A percentile compares a stretch with the other conserved stretches of the same genome.
Conservation (phyloP, 2,113 vertebrate genomes). For the Zeus faber region DNA sequence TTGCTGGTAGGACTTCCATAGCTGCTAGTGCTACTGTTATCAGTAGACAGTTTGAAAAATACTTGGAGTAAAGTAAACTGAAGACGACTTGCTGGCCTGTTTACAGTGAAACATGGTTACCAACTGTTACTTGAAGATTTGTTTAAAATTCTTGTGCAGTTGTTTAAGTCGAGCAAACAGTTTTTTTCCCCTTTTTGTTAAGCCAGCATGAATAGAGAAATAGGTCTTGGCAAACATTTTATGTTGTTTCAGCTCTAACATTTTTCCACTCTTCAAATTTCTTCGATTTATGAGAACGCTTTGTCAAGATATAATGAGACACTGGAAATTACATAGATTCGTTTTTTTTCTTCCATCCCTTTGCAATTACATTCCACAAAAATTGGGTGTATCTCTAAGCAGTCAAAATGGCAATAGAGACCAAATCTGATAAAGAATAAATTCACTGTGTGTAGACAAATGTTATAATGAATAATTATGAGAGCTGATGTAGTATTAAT, state of each 20-base stretch:
- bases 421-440: too few species aligned
- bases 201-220: slow-evolving; percentile 10
- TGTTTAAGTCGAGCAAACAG: neutral
- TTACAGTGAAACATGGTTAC: slow-evolving; percentile 39
- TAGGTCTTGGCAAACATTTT: neutral
- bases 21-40: slow-evolving; percentile 36
- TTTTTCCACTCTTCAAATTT: neutral
- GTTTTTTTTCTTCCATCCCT: too few species aligned
- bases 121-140: slow-evolving; percentile 16
- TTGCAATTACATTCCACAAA: too few species aligned
- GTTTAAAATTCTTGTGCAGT: slow-evolving; percentile 3
- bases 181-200: slow-evolving; percentile 5
- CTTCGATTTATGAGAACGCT: slow-evolving; percentile 12
- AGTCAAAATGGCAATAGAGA: slow-evolving; percentile 1
- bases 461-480: neutral
- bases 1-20: slow-evolving; percentile 31
- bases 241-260: slow-evolving; percentile 12
- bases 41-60: slow-evolving; percentile 6
- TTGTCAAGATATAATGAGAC: slow-evolving; percentile 30
- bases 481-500: neutral
- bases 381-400: slow-evolving; percentile 7
- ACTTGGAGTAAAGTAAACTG: slow-evolving; percentile 28
- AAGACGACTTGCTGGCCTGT: slow-evolving; percentile 34
- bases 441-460: neutral
- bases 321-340: slow-evolving; percentile 41